A percentile compares a stretch with the other conserved stretches of the same genome.
Conservation (phyloP, 2,888 invertebrate species). For the Acrobeloides nanus region DNA sequence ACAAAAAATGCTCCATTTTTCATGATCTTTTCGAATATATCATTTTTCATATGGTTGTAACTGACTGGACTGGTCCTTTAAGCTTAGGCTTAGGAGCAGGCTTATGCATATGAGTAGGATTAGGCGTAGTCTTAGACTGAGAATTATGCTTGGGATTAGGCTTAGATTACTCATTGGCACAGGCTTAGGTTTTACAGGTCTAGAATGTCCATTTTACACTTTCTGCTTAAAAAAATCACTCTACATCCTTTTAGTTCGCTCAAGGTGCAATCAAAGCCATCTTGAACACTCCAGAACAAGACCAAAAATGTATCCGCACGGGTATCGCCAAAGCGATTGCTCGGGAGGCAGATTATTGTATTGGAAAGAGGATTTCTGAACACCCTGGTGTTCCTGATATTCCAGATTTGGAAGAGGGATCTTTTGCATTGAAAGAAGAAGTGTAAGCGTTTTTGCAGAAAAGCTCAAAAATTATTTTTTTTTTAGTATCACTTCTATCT, state of each 20-base stretch:
- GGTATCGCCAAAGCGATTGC: conserved; percentile 50
- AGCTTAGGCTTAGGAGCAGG: too few species aligned
- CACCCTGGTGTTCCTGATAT: conserved; percentile 50
- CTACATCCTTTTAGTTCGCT: conserved; percentile 36
- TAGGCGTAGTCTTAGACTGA: too few species aligned
- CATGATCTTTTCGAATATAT: too few species aligned
- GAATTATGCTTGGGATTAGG: too few species aligned
- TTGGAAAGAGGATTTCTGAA: conserved; percentile 42
- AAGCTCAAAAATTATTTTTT: not conserved
- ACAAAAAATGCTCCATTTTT: too few species aligned
- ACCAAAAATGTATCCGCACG: conserved; percentile 50
- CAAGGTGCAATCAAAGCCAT: conserved; percentile 50
- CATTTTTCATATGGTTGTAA: too few species aligned
- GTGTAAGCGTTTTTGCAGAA: conserved; percentile 35
- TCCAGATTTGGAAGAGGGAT: conserved; percentile 51
- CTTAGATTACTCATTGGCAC: too few species aligned
- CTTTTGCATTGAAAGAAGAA: conserved; percentile 44
- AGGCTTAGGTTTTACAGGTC: too few species aligned
- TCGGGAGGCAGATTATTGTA: conserved; percentile 45
- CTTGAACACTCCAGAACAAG: conserved; percentile 48
- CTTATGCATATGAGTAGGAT: too few species aligned
- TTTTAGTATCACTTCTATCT: conserved; percentile 50
- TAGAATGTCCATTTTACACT: too few species aligned
- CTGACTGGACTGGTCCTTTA: too few species aligned
- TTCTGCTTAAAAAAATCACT: too few species aligned